These are phyloP conservation scores for Rhinogobio ventralis DNA, from an alignment of 2,797 vertebrate genomes.

Conservation along the genomic window DNA sequence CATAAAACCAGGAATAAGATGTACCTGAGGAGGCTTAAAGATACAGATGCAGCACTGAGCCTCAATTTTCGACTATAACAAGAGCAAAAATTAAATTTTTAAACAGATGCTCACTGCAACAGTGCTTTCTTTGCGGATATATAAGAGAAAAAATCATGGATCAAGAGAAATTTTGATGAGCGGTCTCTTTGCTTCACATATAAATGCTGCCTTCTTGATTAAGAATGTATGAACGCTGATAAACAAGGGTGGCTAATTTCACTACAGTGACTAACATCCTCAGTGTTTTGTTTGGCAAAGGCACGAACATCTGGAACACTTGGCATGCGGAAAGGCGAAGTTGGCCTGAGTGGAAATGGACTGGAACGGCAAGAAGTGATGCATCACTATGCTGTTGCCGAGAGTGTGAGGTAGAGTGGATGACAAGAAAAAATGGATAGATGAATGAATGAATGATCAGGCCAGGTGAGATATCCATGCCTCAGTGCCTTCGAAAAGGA, in stretches of 20 bases:
- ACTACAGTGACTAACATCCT: slow-evolving; percentile 49
- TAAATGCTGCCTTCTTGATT: slow-evolving; percentile 55
- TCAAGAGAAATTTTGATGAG: slow-evolving; percentile 10
- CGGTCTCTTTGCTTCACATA: not conserved
- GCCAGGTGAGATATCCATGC: slow-evolving; percentile 59
- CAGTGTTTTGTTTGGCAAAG: slow-evolving; percentile 52
- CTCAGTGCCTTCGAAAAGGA: slow-evolving; percentile 58
- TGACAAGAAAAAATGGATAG: slow-evolving; percentile 46
- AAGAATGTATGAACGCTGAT: slow-evolving; percentile 35
- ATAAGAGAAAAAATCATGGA: not conserved
- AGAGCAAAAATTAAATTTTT: not conserved
- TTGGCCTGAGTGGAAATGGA: slow-evolving; percentile 57
- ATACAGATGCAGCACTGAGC: not conserved
- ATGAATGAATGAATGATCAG: slow-evolving; percentile 50
- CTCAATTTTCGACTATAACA: not conserved
- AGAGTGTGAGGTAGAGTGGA: slow-evolving; percentile 44
- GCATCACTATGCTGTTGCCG: slow-evolving; percentile 50
- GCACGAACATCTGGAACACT: slow-evolving; percentile 48
- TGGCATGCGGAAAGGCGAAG: slow-evolving; percentile 45
- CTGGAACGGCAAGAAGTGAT: slow-evolving; percentile 56
- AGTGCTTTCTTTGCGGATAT: not conserved
- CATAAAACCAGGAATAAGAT: slow-evolving; percentile 62
- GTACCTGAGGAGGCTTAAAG: slow-evolving; percentile 12
- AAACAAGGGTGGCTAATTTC: slow-evolving; percentile 42
- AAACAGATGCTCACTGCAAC: slow-evolving; percentile 1